Conservation (phyloP, 2,113 vertebrate genomes). For the Ia io region DNA sequence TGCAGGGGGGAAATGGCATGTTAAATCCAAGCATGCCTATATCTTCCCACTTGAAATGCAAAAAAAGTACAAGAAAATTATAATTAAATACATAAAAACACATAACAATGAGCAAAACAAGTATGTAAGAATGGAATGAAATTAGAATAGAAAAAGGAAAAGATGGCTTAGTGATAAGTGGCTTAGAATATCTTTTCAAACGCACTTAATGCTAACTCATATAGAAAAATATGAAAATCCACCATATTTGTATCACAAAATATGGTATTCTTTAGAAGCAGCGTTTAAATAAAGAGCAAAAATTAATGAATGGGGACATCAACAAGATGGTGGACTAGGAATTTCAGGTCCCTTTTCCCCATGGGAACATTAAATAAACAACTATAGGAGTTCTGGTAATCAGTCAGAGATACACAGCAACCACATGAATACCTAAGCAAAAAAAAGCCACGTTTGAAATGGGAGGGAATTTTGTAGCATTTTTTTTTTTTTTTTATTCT, state of each 20-base stretch:
- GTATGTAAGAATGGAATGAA: neutral
- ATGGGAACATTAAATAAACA: neutral
- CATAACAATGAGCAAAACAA: neutral
- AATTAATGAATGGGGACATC: neutral
- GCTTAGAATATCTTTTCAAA: neutral
- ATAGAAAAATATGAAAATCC: neutral
- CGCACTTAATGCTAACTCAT: neutral
- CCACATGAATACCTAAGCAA: neutral
- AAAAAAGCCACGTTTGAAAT: neutral
- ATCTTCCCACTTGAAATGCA: neutral
- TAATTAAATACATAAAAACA: neutral
- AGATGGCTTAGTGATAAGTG: neutral
- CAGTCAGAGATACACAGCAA: neutral
- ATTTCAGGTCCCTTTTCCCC: neutral
- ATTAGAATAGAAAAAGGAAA: neutral
- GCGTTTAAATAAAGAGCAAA: neutral
- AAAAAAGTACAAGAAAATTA: neutral
- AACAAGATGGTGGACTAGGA: neutral
- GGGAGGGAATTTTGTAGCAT: neutral
- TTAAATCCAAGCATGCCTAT: neutral
- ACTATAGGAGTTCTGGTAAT: neutral
- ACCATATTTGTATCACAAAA: neutral
- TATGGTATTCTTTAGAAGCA: neutral
- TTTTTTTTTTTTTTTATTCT: neutral
- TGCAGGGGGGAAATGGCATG: neutral